A percentile compares a stretch with the other conserved stretches of the same genome.
phyloP scores from a whole-genome alignment of 2,888 invertebrate species.

The Epirrhoe tristata region DNA sequence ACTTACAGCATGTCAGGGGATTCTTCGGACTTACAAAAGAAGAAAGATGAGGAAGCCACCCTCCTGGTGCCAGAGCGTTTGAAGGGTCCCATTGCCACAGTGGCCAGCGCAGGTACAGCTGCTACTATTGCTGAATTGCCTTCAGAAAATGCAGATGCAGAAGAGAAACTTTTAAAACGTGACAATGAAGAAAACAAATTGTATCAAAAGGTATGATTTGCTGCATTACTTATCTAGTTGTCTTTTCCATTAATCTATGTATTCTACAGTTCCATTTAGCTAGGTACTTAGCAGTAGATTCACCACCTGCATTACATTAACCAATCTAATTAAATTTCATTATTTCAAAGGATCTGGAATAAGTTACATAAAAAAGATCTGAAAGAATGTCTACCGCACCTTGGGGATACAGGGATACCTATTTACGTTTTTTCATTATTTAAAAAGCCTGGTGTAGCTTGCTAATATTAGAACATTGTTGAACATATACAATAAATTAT shows the following conservation, averaged over 20 bases:
- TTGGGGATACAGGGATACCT: too few species aligned
- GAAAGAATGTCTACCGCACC: too few species aligned
- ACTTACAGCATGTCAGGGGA: conserved; percentile 76
- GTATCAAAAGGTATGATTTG: conserved; percentile 34
- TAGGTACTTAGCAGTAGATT: neutral
- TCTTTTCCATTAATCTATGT: neutral
- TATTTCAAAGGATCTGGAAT: too few species aligned
- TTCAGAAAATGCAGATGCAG: conserved; percentile 47
- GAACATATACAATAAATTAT: too few species aligned
- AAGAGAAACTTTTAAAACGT: conserved; percentile 57
- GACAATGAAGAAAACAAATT: conserved; percentile 66
- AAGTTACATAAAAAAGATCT: too few species aligned
- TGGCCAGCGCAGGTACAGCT: conserved; percentile 49
- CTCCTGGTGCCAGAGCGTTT: conserved; percentile 60
- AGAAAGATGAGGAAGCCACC: conserved; percentile 68
- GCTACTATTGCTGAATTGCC: conserved; percentile 48
- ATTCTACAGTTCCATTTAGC: neutral
- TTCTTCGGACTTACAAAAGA: conserved; percentile 66
- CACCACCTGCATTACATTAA: too few species aligned
- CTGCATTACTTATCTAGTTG: neutral
- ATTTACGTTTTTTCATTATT: too few species aligned
- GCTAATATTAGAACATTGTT: too few species aligned
- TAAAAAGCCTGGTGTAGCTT: too few species aligned
- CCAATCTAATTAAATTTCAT: too few species aligned
- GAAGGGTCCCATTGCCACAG: conserved; percentile 51